Percentiles rank a stretch among this genome's conserved stretches.
Evolutionary conservation across 2,113 vertebrate genomes (phyloP).

Genomic region (Tenrec ecaudatus): DNA sequence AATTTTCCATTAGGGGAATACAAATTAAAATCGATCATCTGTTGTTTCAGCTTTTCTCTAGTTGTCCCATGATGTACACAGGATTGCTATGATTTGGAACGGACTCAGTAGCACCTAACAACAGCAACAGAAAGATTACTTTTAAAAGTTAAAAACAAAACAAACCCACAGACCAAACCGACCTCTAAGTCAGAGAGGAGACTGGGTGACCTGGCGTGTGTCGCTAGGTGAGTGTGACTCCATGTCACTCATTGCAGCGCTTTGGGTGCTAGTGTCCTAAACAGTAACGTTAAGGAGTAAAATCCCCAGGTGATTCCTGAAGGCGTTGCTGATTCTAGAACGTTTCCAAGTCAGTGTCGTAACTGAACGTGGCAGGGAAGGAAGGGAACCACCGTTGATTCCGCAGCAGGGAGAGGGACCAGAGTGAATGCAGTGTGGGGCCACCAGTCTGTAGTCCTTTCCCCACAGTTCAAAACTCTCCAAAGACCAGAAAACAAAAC

Average conservation of each 20-base stretch:
- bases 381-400: not conserved
- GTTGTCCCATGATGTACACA: too few species aligned
- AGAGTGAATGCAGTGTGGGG: not conserved
- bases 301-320: conserved; percentile 14
- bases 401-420: not conserved
- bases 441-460: conserved; percentile 33
- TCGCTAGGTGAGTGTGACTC: not conserved
- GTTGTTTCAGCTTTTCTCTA: too few species aligned
- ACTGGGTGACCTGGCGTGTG: too few species aligned
- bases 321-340: conserved; percentile 7
- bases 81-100: too few species aligned
- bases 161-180: too few species aligned
- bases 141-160: too few species aligned
- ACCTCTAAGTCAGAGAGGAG: too few species aligned
- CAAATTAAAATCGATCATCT: too few species aligned
- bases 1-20: too few species aligned
- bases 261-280: conserved; percentile 31
- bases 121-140: too few species aligned
- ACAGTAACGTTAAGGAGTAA: not conserved
- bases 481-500: conserved; percentile 41
- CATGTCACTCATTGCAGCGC: conserved; percentile 18
- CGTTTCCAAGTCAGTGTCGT: conserved; percentile 20
- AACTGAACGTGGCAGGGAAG: not conserved
- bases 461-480: conserved; percentile 35
- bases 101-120: too few species aligned